Percentiles rank a stretch among this genome's conserved stretches.
These are phyloP conservation scores for Aurelia coerulea DNA, from an alignment of 30 jellyfish, hydroid and myxozoan genomes.

Conservation along the genomic window DNA sequence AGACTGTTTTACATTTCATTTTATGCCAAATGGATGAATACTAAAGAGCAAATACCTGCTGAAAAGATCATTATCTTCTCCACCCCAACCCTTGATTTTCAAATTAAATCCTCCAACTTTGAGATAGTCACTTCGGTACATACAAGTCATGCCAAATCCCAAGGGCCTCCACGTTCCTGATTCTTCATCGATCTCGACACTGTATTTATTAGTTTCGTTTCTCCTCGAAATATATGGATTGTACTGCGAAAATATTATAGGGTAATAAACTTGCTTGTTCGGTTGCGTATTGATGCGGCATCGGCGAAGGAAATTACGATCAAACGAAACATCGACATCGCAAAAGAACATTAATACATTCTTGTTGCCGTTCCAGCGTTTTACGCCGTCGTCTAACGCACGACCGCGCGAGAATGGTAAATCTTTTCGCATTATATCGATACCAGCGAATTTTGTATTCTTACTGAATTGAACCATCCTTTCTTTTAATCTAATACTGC, in stretches of 20 bases:
- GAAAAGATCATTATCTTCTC: conserved; percentile 86
- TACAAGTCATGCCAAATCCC: conserved; percentile 94
- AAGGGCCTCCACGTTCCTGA: conserved; percentile 95
- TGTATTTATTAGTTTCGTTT: conserved; percentile 16
- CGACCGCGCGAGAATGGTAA: conserved; percentile 90
- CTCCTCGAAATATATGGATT: conserved; percentile 71
- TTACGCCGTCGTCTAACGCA: conserved; percentile 95
- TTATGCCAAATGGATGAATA: too few species aligned
- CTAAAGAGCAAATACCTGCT: conserved; percentile 60
- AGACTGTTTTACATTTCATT: too few species aligned
- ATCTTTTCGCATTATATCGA: conserved; percentile 69
- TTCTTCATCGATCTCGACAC: conserved; percentile 55
- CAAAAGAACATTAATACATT: conserved; percentile 87
- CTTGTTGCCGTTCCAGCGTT: conserved; percentile 91
- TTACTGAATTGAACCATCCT: conserved; percentile 65
- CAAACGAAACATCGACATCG: conserved; percentile 90
- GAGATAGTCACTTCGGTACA: conserved; percentile 72
- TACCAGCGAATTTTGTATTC: conserved; percentile 53
- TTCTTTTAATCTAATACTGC: conserved; percentile 47
- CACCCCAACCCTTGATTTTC: conserved; percentile 94
- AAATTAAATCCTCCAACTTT: conserved; percentile 90
- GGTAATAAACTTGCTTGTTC: conserved; percentile 72
- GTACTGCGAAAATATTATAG: conserved; percentile 81
- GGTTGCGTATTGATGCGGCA: conserved; percentile 75
- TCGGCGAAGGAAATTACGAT: conserved; percentile 70